Conservation (phyloP, 23 tunicate genomes). For the Ascidia mentula region DNA sequence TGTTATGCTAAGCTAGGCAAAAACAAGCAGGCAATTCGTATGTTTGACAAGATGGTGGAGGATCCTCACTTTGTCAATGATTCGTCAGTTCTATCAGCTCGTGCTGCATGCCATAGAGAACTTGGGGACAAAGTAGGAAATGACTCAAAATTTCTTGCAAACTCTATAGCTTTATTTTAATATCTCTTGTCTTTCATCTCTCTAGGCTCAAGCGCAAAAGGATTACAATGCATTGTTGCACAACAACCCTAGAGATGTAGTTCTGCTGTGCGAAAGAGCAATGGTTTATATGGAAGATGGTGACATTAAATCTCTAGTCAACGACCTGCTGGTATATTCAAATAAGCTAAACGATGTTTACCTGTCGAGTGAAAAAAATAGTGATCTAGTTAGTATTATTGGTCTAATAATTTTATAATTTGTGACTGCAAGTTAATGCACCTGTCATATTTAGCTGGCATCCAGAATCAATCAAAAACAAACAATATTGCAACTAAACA, state of each 20-base stretch:
- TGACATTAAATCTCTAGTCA: conserved; percentile 38
- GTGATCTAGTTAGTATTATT: too few relatives aligned
- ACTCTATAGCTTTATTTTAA: not conserved
- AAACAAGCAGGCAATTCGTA: conserved; percentile 30
- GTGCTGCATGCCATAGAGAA: conserved; percentile 80
- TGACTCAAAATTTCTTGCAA: too few relatives aligned
- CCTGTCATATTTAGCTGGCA: conserved; percentile 42
- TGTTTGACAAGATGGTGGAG: conserved; percentile 46
- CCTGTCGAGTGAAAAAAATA: not conserved
- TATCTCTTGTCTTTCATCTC: not conserved
- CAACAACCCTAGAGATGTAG: conserved; percentile 57
- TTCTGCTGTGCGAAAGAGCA: conserved; percentile 68
- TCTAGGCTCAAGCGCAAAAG: conserved; percentile 57
- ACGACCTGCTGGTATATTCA: conserved; percentile 51
- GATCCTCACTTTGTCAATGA: conserved; percentile 40
- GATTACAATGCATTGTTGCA: conserved; percentile 69
- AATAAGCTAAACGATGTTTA: not conserved
- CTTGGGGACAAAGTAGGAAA: conserved; percentile 68
- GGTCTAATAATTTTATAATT: too few relatives aligned
- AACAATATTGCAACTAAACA: conserved; percentile 39
- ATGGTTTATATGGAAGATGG: conserved; percentile 68
- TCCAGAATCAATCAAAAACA: conserved; percentile 43
- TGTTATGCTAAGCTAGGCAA: conserved; percentile 66
- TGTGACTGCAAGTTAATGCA: not conserved
- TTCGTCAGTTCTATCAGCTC: conserved; percentile 42